Evolutionary conservation across 2,797 vertebrate species (phyloP), one percentile per base, ranked within the genome.

Genomic region (Pterois miles): DNA sequence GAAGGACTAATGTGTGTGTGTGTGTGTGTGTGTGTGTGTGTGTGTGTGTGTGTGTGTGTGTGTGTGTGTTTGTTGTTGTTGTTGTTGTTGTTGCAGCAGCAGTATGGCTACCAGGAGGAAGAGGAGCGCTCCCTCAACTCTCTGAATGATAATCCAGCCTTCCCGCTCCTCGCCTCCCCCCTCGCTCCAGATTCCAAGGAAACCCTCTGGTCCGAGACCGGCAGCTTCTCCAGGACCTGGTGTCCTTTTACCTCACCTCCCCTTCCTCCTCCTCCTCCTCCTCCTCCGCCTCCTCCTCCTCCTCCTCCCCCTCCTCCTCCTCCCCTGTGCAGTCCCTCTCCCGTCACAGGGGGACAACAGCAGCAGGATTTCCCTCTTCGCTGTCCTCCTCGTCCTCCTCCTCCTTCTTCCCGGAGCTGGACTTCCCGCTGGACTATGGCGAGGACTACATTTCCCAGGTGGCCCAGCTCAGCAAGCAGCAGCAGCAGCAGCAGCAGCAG

Each of bases 221-320:
- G 5, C 96, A 96, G 90, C 91, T 97, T 65, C 95, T 98, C 86
- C 96, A 97, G 87, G 95, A 97, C 76, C 88, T 97, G 76, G 90
- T 96, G 31, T 93, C 96, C 50, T 89, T 97, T 50, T 96, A 96
- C 64, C 88, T 97, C 67, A 83, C 88, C 38, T 74, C 88, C 3
- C 77, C 91, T 8, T 86, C 89, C 10, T 88, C 89, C 11, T 70
- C 88, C 0, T 82, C 86, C 0, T 81, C 86, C 2, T 70, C 79
- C 11, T 67, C 82, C 33, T 59, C 58, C 4, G 23, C 86, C 1
- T 86, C 87, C 2, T 86, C 85, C 12, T 72, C 79, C 0, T 87
- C 94, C 50, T 89, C 92, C 11, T n/a, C 86, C 1, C 85, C 87
- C 2, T 86, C 85, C 12, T 72, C 79, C 0, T 87, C 94, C 50